Conservation (phyloP, 2,797 vertebrate genomes). For the Mastacembelus armatus region DNA sequence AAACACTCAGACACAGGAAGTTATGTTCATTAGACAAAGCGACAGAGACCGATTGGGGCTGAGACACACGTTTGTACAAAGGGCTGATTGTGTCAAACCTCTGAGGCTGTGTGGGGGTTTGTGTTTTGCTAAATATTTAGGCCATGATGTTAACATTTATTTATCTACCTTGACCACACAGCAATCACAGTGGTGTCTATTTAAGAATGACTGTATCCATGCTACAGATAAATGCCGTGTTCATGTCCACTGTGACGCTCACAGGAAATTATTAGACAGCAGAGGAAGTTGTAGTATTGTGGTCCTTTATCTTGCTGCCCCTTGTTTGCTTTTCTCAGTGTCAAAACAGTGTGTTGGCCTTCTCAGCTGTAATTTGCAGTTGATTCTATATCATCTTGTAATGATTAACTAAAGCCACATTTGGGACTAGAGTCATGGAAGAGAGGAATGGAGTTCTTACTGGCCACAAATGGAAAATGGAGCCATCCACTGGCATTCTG, state of each 20-base stretch:
- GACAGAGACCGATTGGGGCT: slow-evolving; percentile 72
- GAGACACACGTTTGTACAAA: slow-evolving; percentile 53
- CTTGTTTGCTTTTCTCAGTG: background rate
- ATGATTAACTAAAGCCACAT: slow-evolving; percentile 43
- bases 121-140: slow-evolving; percentile 14
- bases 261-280: slow-evolving; percentile 68
- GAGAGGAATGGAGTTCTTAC: slow-evolving; percentile 38
- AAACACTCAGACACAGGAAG: slow-evolving; percentile 81
- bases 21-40: slow-evolving; percentile 80
- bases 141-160: slow-evolving; percentile 3
- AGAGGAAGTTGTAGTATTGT: slow-evolving; percentile 77
- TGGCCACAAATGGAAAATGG: slow-evolving; percentile 58
- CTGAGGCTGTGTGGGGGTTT: slow-evolving; percentile 30
- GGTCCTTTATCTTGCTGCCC: slow-evolving; percentile 21
- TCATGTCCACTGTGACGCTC: slow-evolving; percentile 47
- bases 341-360: slow-evolving; percentile 15
- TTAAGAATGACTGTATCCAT: slow-evolving; percentile 19
- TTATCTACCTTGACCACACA: background rate
- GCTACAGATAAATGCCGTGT: slow-evolving; percentile 43
- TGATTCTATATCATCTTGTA: slow-evolving; percentile 38
- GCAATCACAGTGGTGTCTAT: slow-evolving; percentile 8
- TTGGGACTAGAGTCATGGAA: slow-evolving; percentile 18
- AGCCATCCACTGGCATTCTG: slow-evolving; percentile 70
- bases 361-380: slow-evolving; percentile 40
- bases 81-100: slow-evolving; percentile 54